phyloP scores from a whole-genome alignment of 2,888 invertebrate species.

The Pocota personata region DNA sequence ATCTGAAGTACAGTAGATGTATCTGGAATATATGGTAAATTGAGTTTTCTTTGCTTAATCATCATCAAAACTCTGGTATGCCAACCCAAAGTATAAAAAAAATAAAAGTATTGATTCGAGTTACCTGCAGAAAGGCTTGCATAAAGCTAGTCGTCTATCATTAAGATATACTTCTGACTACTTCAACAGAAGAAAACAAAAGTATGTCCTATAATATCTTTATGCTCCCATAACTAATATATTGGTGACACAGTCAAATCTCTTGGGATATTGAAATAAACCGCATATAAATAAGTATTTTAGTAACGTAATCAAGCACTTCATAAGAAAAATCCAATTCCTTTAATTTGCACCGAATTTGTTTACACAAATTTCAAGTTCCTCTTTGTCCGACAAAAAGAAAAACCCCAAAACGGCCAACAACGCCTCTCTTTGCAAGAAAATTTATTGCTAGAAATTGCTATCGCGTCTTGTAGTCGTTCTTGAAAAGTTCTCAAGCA shows the following conservation, averaged over 20 bases:
- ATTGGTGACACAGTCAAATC: neutral
- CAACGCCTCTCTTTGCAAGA: constrained; percentile 29
- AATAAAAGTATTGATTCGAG: no score
- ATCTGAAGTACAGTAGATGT: no score
- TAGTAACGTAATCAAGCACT: constrained; percentile 23
- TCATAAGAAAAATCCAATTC: constrained; percentile 30
- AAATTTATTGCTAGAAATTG: constrained; percentile 62
- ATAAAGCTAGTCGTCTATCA: no score
- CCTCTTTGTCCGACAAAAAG: neutral
- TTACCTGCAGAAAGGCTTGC: no score
- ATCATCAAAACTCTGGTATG: no score
- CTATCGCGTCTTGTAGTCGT: constrained; percentile 48
- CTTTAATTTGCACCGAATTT: constrained; percentile 50
- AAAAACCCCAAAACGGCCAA: constrained; percentile 10
- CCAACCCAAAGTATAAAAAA: no score
- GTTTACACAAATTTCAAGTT: constrained; percentile 17
- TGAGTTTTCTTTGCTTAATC: no score
- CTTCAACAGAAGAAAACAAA: no score
- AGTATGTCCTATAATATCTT: no score
- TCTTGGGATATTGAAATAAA: neutral
- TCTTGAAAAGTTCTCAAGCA: constrained; percentile 64
- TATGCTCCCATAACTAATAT: no score
- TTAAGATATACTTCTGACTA: no score
- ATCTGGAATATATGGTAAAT: no score
- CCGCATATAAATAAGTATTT: neutral